phyloP scores from a whole-genome alignment of 2,113 vertebrate genomes.

The Sisor rabdophorus region DNA sequence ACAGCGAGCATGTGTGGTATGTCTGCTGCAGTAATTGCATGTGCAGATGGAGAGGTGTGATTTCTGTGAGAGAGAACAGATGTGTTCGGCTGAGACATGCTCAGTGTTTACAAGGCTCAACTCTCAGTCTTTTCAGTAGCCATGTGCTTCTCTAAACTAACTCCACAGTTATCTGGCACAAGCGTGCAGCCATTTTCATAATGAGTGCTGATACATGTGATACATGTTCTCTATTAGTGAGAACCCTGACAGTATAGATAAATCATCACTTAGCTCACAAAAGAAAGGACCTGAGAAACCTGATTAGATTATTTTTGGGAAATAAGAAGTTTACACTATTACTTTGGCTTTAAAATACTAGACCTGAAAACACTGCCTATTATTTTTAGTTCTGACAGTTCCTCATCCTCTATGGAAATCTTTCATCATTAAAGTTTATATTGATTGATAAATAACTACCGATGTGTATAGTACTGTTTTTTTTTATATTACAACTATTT shows the following conservation, averaged over 20 bases:
- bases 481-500: not conserved
- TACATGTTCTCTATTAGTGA: constrained; percentile 13
- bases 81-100: constrained; percentile 47
- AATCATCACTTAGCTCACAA: not conserved
- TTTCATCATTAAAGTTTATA: not conserved
- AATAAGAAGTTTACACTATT: not conserved
- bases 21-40: constrained; percentile 27
- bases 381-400: not conserved
- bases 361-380: not conserved
- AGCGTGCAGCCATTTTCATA: constrained; percentile 2
- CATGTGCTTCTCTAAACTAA: constrained; percentile 43
- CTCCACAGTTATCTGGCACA: constrained; percentile 13
- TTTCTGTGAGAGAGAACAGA: constrained; percentile 47
- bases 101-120: constrained; percentile 48
- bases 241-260: constrained; percentile 18
- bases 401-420: not conserved
- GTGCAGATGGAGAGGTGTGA: constrained; percentile 49
- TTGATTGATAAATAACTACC: not conserved
- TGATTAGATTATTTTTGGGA: not conserved
- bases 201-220: constrained; percentile 19
- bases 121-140: constrained; percentile 48
- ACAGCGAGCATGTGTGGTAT: constrained; percentile 23
- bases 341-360: too few species aligned
- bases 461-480: not conserved
- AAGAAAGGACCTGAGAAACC: too few species aligned